Conservation (phyloP, 2,888 invertebrate genomes). For the Rhabditoides inermis region DNA sequence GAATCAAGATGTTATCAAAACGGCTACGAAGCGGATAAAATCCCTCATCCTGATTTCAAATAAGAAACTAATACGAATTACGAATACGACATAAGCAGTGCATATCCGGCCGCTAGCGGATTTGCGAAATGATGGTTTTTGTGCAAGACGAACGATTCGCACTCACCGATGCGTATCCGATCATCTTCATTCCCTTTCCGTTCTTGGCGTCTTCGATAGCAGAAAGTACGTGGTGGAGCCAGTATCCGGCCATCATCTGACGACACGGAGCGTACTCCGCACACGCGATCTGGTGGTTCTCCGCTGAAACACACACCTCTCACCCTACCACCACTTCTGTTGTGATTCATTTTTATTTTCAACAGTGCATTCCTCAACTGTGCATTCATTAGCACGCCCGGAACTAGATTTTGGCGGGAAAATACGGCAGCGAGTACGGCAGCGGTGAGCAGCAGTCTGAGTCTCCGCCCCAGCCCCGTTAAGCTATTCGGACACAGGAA, state of each 20-base stretch:
- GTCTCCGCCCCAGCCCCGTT: too few species aligned
- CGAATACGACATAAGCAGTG: too few species aligned
- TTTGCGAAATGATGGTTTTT: too few species aligned
- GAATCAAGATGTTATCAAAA: neutral
- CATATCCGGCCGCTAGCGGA: too few species aligned
- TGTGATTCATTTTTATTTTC: neutral
- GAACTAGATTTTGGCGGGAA: neutral
- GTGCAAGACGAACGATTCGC: too few species aligned
- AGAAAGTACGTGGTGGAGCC: slow-evolving; percentile 26
- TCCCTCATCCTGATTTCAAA: too few species aligned
- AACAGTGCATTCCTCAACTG: neutral
- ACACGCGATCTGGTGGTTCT: slow-evolving; percentile 33
- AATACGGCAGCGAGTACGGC: too few species aligned
- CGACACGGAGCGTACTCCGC: slow-evolving; percentile 29
- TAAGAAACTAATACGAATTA: neutral
- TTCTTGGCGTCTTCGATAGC: slow-evolving; percentile 10
- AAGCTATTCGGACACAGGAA: too few species aligned
- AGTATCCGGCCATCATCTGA: slow-evolving; percentile 35
- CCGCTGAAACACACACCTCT: slow-evolving; percentile 13
- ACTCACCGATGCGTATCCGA: slow-evolving; percentile 32
- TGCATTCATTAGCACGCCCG: neutral
- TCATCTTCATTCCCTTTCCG: slow-evolving; percentile 16
- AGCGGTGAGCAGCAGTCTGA: too few species aligned
- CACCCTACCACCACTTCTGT: neutral
- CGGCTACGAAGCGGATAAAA: too few species aligned